Percentiles rank a stretch among this genome's conserved stretches.
Evolutionary conservation across 2,888 invertebrate genomes (phyloP).

Genomic region (Pachymerium ferrugineum): DNA sequence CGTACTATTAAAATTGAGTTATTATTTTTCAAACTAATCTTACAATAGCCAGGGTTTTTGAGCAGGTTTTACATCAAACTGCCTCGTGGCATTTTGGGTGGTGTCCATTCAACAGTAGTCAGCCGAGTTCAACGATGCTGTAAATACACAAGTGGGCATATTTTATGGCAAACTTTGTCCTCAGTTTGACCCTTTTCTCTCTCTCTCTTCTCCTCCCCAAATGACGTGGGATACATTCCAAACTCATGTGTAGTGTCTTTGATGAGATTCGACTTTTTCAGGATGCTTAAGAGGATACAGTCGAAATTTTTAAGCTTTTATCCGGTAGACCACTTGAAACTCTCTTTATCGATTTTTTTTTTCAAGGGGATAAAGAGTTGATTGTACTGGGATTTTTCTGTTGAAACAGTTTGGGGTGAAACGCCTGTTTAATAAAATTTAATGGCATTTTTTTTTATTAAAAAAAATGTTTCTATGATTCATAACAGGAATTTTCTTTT

Average conservation of each 20-base stretch:
- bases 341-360: neutral
- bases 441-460: neutral
- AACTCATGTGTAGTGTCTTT: neutral
- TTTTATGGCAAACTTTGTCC: conserved; percentile 4
- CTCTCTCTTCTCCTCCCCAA: too few species aligned
- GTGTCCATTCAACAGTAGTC: neutral
- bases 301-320: neutral
- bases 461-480: neutral
- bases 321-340: neutral
- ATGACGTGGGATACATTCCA: neutral
- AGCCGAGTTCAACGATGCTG: neutral
- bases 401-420: neutral
- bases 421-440: neutral
- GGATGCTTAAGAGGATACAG: neutral
- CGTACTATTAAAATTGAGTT: neutral
- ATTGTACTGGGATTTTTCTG: neutral
- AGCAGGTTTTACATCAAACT: neutral
- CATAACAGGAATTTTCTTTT: neutral
- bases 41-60: too few species aligned
- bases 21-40: neutral
- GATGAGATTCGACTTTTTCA: neutral
- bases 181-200: conserved; percentile 5
- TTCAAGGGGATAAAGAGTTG: neutral
- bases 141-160: neutral
- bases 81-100: neutral